Base-by-base conservation (phyloP, 1,140 invertebrate species). In the Caerostris darwini region DNA sequence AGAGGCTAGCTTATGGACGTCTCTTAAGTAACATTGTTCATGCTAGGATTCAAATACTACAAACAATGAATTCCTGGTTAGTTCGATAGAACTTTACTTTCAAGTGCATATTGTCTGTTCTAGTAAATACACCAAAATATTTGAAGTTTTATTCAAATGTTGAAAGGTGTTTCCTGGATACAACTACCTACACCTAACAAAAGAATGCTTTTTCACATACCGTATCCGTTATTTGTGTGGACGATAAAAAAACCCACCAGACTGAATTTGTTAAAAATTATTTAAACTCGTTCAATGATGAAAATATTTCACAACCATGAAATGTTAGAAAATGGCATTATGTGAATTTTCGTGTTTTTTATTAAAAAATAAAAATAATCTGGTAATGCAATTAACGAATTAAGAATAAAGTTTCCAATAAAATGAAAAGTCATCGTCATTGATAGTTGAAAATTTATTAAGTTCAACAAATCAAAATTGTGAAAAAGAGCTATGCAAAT, bases 61-160 rank as follows among this genome's bases (percentile, higher is more conserved):
- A 50, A n/a, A 61, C 58, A 89, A 67, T 89, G 4, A 34, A 56
- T 90, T 89, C 61, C 69, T 57, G 71, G 88, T 14, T 54, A 50
- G 50, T 94, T 86, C 56, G 61, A n/a, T 81, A 17, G 8, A 2
- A 7, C n/a, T 85, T 83, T 56, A n/a, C 56, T 19, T 56, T 57
- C 5, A 56, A 56, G 57, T 57, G 19, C 3, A 58, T 85, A 85
- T 34, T 85, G 57, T 57, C 6, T 56, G 81, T 94, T 53, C 59
- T 86, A 64, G 81, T 86, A 56, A 67, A 64, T 64, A 94, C 82
- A 8, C 19, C 58, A 14, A 64, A 34, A 34, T 34, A 77, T 57
- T n/a, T 58, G 19, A 85, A 85, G 54, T 85, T 19, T 7, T 8
- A 85, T 85, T 5, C 54, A 77, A 77, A 50, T 34, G 53, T 50